Base-by-base conservation (phyloP, 2,888 invertebrate species). In the Sesia bembeciformis region DNA sequence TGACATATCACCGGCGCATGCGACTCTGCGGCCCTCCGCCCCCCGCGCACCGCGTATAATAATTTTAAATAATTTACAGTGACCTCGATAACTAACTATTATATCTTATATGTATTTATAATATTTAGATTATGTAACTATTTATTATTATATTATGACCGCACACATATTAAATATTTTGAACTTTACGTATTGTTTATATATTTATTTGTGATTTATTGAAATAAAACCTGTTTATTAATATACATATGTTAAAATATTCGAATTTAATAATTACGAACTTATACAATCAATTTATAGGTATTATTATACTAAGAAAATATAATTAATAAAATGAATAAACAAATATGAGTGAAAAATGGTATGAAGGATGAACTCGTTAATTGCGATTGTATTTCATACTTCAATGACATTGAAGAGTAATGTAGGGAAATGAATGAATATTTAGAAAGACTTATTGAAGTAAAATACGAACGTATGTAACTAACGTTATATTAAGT, bases 171-270 rank as follows among this genome's bases (percentile, higher is more conserved):
- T 64, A 67, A 67, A 78, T 80, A 76, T 69, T 81, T 80, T 77
- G 62, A 76, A 76, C 67, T 75, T 76, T 75, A 77, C 62, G 65
- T 78, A 77, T 80, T 67, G 63, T 74, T 81, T 81, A 62, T 71
- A 70, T 72, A 80, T 82, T 74, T 68, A 79, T 85, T 82, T 76
- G 77, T 84, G 76, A 81, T 84, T 86, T 80, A 81, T 81, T 73
- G 77, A 85, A 85, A 87, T 88, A 88, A 87, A 87, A 86, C 86
- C 77, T 83, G 87, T 89, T 88, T 89, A 89, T 89, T 89, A 89
- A 89, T 88, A 89, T 89, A 90, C 87, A 89, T 89, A 88, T 90
- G 89, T 89, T 89, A 89, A 89, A 89, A 89, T 89, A 89, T 89
- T 89, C 89, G 89, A 89, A 89, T 89, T 89, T 89, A 89, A 89